phyloP scores from a whole-genome alignment of 2,113 vertebrate genomes.

The Shinisaurus crocodilurus region DNA sequence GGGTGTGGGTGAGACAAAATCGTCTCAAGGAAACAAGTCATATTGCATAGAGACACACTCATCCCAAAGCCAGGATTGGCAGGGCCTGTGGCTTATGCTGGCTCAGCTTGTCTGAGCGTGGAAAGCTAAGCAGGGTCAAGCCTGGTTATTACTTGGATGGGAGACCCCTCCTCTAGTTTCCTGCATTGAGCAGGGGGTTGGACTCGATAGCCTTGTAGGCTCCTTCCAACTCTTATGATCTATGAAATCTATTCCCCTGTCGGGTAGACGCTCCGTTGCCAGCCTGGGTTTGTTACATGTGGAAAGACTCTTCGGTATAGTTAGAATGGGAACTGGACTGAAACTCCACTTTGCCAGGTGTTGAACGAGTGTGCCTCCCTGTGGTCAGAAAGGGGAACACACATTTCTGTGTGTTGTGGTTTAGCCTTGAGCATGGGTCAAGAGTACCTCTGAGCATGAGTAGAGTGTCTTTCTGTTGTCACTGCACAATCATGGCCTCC shows the following conservation, averaged over 20 bases:
- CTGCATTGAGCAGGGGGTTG: no score
- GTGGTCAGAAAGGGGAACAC: background rate
- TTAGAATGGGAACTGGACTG: no score
- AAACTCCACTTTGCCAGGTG: background rate
- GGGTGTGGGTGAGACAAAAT: background rate
- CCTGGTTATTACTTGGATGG: no score
- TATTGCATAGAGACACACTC: background rate
- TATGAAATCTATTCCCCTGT: background rate
- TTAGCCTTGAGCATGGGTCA: background rate
- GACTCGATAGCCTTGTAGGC: no score
- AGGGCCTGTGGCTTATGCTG: no score
- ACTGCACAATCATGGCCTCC: background rate
- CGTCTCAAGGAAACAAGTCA: background rate
- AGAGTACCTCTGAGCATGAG: background rate
- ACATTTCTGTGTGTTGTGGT: background rate
- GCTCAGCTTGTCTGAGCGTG: no score
- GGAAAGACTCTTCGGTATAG: background rate
- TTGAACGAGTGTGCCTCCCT: background rate
- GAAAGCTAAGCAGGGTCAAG: no score
- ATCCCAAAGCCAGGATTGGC: background rate
- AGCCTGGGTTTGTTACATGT: background rate
- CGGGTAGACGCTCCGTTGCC: no score
- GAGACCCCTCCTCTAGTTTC: no score
- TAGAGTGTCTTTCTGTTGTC: background rate
- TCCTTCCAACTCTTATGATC: no score